Evolutionary conservation across 1,140 invertebrate species (phyloP), one percentile per base, ranked within the genome.

Genomic region (Nasonia giraulti): DNA sequence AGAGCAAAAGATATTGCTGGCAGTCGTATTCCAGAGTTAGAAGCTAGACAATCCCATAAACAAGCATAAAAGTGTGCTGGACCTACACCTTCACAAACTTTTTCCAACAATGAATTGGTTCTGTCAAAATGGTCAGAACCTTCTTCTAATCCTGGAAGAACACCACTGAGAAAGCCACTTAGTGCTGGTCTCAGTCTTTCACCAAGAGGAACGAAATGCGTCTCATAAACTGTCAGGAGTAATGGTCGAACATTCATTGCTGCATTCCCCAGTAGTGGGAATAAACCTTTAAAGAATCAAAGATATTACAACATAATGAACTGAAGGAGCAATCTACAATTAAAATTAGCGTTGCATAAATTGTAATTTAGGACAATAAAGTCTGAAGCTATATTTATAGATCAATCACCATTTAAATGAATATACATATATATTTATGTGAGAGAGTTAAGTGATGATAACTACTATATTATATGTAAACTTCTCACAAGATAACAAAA

Each of bases 91-190:
- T 96, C 94, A 89, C 96, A 97, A 27, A 97, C 96, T 91, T 96
- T 95, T 87, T 97, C 96, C 33, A 98, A 90, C 71, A 98, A 93
- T 14, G 93, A 91, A 91, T 97, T 97, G 0, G 97, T 97, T 95
- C 96, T 95, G 82, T 97, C 96, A 93, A 96, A 97, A 92, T 97
- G 97, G 92, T 99, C 98, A 27, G 97, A 96, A 7, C 97, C 97
- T 92, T 98, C 97, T 92, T 99, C 98, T 84, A 98, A 94, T 33
- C 97, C 98, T 68, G 97, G 95, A 76, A 99, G 91, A 82, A 97
- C 95, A 2, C 96, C 97, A 86, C 96, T 96, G 0, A 98, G 91
- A 90, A 99, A 97, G 20, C 98, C 98, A 91, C 97, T 96, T 11
- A 99, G 92, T 5, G 96, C 97, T 17, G 98, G 98, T 79, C 96